Percentiles rank a stretch among this genome's conserved stretches.
Evolutionary conservation across 2,113 vertebrate species (phyloP).

Genomic region (Sinocyclocheilus anshuiensis): DNA sequence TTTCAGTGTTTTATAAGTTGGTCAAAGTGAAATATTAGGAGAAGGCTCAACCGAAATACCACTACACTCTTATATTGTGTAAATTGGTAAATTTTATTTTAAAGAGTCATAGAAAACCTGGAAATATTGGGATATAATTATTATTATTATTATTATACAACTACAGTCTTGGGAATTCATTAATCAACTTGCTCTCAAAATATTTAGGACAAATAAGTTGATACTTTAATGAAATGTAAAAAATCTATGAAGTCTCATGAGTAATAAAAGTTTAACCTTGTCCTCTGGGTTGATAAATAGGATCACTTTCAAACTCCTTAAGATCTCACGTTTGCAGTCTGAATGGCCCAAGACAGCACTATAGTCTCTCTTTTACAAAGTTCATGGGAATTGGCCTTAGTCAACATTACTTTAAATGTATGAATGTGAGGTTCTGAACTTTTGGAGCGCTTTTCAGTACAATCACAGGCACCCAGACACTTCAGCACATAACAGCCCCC

Average conservation of each 20-base stretch:
- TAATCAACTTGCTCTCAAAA: not conserved
- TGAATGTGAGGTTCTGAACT: constrained; percentile 31
- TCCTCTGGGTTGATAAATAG: not conserved
- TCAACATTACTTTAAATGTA: not conserved
- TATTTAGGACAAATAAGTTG: not conserved
- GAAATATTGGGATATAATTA: not conserved
- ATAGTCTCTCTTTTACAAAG: constrained; percentile 7
- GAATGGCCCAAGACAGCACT: not conserved
- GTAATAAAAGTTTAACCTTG: not conserved
- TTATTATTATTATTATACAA: not conserved
- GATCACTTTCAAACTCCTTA: not conserved
- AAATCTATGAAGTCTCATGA: not conserved
- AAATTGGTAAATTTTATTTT: too few species aligned
- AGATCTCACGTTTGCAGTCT: not conserved
- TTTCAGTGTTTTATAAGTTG: not conserved
- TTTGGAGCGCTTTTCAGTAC: not conserved
- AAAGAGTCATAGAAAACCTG: too few species aligned
- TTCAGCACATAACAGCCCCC: constrained; percentile 22
- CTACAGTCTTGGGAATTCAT: not conserved
- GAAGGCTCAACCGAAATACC: not conserved
- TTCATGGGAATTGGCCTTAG: constrained; percentile 6
- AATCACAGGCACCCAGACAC: constrained; percentile 4
- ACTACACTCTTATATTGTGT: not conserved
- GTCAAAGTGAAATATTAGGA: not conserved
- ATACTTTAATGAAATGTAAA: not conserved